Percentiles rank a stretch among this genome's conserved stretches.
Evolutionary conservation across 2,797 vertebrate species (phyloP).

Genomic region (Gymnoscopelus microlampas): DNA sequence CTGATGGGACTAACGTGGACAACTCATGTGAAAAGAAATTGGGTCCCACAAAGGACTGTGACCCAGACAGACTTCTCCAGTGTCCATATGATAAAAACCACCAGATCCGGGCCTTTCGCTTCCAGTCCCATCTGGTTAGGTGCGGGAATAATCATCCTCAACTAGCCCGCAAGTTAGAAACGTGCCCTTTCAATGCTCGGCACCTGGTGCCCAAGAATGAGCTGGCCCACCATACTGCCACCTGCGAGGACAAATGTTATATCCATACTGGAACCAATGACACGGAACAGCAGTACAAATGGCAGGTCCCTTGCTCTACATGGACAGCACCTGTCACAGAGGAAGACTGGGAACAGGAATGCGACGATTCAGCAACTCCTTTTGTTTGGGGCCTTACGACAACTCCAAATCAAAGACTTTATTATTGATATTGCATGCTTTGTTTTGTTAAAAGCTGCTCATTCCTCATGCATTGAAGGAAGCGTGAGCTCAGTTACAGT

Average conservation of each 20-base stretch:
- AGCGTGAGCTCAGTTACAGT: too few relatives aligned
- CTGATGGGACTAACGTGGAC: too few relatives aligned
- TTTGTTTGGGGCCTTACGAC: conserved; percentile 73
- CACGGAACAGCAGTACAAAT: conserved; percentile 26
- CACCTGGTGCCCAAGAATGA: conserved; percentile 85
- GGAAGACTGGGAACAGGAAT: conserved; percentile 87
- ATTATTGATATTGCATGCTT: too few relatives aligned
- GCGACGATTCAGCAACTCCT: conserved; percentile 33
- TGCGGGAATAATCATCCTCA: conserved; percentile 90
- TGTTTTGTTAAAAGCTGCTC: too few relatives aligned
- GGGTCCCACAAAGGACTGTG: conserved; percentile 37
- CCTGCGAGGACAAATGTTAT: conserved; percentile 76
- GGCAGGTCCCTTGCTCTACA: conserved; percentile 74
- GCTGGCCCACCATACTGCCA: conserved; percentile 82
- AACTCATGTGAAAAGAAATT: too few relatives aligned
- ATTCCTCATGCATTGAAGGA: too few relatives aligned
- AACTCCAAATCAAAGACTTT: neutral
- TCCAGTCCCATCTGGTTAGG: conserved; percentile 89
- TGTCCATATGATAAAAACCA: conserved; percentile 91
- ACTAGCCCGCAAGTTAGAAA: conserved; percentile 83
- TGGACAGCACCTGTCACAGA: conserved; percentile 78
- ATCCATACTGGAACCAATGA: conserved; percentile 25
- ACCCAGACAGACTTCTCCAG: conserved; percentile 85
- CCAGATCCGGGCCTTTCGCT: conserved; percentile 85
- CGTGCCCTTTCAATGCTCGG: conserved; percentile 90